These are phyloP conservation scores for Drosophila azteca DNA, from an alignment of 1,140 invertebrate species.

Conservation along the genomic window DNA sequence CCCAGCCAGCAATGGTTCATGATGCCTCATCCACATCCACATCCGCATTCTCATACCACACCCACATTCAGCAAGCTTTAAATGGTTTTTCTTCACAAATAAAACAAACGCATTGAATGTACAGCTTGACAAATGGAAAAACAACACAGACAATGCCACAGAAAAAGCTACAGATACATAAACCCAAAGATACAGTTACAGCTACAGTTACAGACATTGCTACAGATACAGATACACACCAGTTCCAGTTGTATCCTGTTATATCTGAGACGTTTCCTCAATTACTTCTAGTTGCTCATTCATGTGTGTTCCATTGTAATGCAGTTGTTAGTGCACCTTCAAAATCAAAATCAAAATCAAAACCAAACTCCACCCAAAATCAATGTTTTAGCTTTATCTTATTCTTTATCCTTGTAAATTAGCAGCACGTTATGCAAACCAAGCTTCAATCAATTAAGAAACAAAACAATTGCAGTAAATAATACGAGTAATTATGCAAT, in stretches of 20 bases:
- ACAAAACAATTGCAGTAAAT: no score
- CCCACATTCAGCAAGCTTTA: constrained; percentile 48
- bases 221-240: background rate
- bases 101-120: constrained; percentile 49
- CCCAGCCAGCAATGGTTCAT: constrained; percentile 3
- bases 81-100: constrained; percentile 55
- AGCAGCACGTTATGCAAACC: constrained; percentile 5
- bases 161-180: background rate
- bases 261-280: constrained; percentile 5
- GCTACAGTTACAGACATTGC: background rate
- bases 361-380: no score
- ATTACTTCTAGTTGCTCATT: background rate
- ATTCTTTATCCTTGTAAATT: background rate
- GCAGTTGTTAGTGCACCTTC: constrained; percentile 54
- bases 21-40: constrained; percentile 3
- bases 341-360: constrained; percentile 17
- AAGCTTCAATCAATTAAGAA: background rate
- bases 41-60: constrained; percentile 2
- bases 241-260: background rate
- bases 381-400: constrained; percentile 1
- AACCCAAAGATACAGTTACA: background rate
- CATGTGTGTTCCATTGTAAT: constrained; percentile 42
- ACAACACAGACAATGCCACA: constrained; percentile 16
- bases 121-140: constrained; percentile 49
- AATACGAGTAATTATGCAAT: no score